Evolutionary conservation across 2,113 vertebrate species (phyloP).

Genomic region (Spilogale gracilis): DNA sequence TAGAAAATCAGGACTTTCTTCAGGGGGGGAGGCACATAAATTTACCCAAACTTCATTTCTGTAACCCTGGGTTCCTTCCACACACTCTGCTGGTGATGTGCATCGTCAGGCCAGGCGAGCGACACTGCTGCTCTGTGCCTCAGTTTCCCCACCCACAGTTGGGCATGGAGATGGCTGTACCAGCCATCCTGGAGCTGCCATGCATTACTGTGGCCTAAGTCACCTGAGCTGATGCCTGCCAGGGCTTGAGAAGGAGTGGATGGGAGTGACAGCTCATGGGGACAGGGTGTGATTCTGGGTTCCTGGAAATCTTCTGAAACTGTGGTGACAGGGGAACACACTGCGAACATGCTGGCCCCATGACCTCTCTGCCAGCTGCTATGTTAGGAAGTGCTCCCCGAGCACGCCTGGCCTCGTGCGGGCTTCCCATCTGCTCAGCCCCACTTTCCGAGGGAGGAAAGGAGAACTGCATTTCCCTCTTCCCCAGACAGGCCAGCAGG

Average conservation of each 20-base stretch:
- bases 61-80: background rate
- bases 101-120: rapidly evolving
- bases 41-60: background rate
- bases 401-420: background rate
- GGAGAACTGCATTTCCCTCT: background rate
- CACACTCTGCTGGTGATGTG: too few species aligned
- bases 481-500: background rate
- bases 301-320: background rate
- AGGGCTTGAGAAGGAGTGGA: background rate
- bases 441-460: rapidly evolving
- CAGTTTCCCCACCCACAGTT: background rate
- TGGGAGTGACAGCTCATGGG: background rate
- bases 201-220: background rate
- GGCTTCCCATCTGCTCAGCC: background rate
- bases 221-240: background rate
- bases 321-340: background rate
- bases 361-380: background rate
- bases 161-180: rapidly evolving
- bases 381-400: background rate
- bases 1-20: background rate
- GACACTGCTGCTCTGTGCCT: background rate
- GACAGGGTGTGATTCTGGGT: background rate
- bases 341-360: background rate
- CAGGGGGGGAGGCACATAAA: too few species aligned
- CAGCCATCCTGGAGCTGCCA: too few species aligned